Evolutionary conservation across 2,888 invertebrate genomes (phyloP).

Genomic region (Pollenia labialis): DNA sequence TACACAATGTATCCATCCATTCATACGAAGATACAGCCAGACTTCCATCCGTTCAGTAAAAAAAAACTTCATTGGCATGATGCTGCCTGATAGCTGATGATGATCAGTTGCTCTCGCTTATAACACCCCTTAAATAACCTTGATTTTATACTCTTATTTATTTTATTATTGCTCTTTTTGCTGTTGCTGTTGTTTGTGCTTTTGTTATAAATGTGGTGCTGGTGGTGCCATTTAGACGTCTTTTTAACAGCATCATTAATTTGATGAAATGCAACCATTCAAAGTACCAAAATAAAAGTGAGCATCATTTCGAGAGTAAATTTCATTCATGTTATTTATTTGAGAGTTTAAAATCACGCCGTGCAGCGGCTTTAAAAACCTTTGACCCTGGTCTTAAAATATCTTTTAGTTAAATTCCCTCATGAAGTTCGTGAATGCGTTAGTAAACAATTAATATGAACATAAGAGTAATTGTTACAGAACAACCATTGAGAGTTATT

Average conservation of each 20-base stretch:
- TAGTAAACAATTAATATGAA: slow-evolving; percentile 41
- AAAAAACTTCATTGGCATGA: slow-evolving; percentile 16
- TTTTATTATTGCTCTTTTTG: slow-evolving; percentile 58
- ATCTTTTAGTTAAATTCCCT: slow-evolving; percentile 15
- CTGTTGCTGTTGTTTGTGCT: slow-evolving; percentile 20
- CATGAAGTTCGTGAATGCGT: neutral
- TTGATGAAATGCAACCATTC: slow-evolving; percentile 69
- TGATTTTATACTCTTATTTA: slow-evolving; percentile 71
- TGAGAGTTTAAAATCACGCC: slow-evolving; percentile 29
- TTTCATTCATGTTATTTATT: slow-evolving; percentile 61
- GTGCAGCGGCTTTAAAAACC: slow-evolving; percentile 58
- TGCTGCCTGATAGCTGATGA: slow-evolving; percentile 33
- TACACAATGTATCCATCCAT: slow-evolving; percentile 63
- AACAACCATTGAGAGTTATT: slow-evolving; percentile 53
- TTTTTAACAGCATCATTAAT: slow-evolving; percentile 71
- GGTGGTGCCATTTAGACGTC: slow-evolving; percentile 69
- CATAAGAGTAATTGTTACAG: slow-evolving; percentile 44
- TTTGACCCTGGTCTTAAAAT: slow-evolving; percentile 59
- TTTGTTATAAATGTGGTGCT: slow-evolving; percentile 40
- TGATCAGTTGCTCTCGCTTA: slow-evolving; percentile 35
- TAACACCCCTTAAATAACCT: slow-evolving; percentile 70
- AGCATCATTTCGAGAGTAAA: slow-evolving; percentile 44
- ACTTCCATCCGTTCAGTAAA: slow-evolving; percentile 15
- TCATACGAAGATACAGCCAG: neutral
- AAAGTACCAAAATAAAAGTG: slow-evolving; percentile 48